A percentile compares a stretch with the other conserved stretches of the same genome.
These are phyloP conservation scores for Periplaneta americana DNA, from an alignment of 1,140 invertebrate species.

Conservation along the genomic window DNA sequence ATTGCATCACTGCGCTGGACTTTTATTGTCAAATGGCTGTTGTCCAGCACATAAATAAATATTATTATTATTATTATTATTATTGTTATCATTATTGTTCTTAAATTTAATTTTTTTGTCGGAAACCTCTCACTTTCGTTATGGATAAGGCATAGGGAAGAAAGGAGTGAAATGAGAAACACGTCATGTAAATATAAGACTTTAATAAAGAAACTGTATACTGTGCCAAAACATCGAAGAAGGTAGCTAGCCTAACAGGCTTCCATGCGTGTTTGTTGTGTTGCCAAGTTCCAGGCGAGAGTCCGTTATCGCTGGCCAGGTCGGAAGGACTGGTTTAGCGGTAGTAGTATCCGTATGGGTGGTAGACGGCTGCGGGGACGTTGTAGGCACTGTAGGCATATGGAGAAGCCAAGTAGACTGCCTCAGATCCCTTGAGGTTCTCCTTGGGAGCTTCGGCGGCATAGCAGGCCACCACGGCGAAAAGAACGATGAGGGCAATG, in stretches of 20 bases:
- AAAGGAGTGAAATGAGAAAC: background rate
- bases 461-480: conserved; percentile 9
- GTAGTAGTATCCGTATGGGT: background rate
- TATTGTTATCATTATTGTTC: too few relatives aligned
- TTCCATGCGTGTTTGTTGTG: background rate
- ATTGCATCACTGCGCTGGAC: too few relatives aligned
- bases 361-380: background rate
- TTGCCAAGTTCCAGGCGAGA: background rate
- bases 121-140: too few relatives aligned
- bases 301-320: background rate
- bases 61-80: too few relatives aligned
- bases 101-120: too few relatives aligned
- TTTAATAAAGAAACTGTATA: background rate
- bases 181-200: background rate
- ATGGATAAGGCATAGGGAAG: background rate
- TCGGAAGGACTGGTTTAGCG: background rate
- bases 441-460: conserved; percentile 3
- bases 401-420: background rate
- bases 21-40: too few relatives aligned
- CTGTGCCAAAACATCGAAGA: background rate
- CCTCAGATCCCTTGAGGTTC: conserved; percentile 1
- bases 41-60: too few relatives aligned
- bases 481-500: background rate
- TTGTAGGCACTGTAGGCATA: background rate
- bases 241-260: background rate